A percentile compares a stretch with the other conserved stretches of the same genome.
phyloP scores from a whole-genome alignment of 2,888 invertebrate species.

The Sinelater perroti region DNA sequence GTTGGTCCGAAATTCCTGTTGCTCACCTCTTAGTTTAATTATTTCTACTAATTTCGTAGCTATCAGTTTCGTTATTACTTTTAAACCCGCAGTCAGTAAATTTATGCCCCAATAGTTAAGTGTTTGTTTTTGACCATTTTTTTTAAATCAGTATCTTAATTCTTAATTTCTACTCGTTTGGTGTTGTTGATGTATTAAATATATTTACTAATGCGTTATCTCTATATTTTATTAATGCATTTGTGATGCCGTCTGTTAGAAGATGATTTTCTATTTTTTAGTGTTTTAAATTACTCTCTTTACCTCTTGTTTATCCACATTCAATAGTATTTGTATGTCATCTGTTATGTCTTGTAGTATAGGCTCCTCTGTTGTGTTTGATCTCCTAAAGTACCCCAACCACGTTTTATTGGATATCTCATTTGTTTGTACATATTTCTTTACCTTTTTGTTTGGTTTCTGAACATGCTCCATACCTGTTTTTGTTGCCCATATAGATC shows the following conservation, averaged over 20 bases:
- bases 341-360: background rate
- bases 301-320: no score
- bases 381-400: background rate
- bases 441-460: no score
- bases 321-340: constrained; percentile 1
- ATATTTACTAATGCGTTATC: constrained; percentile 1
- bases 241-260: background rate
- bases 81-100: background rate
- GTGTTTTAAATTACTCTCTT: background rate
- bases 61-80: constrained; percentile 9
- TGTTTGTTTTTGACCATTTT: no score
- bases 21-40: constrained; percentile 5
- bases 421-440: background rate
- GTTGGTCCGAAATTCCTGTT: background rate
- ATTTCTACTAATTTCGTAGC: constrained; percentile 3
- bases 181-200: constrained; percentile 1
- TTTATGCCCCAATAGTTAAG: constrained; percentile 4
- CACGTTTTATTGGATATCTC: no score
- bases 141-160: background rate
- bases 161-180: constrained; percentile 4
- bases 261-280: background rate
- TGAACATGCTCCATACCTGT: no score
- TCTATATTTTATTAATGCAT: constrained; percentile 7
- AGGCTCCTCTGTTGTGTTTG: background rate
- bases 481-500: no score